Conservation (phyloP, 2,888 invertebrate genomes). For the Fabriciana adippe region DNA sequence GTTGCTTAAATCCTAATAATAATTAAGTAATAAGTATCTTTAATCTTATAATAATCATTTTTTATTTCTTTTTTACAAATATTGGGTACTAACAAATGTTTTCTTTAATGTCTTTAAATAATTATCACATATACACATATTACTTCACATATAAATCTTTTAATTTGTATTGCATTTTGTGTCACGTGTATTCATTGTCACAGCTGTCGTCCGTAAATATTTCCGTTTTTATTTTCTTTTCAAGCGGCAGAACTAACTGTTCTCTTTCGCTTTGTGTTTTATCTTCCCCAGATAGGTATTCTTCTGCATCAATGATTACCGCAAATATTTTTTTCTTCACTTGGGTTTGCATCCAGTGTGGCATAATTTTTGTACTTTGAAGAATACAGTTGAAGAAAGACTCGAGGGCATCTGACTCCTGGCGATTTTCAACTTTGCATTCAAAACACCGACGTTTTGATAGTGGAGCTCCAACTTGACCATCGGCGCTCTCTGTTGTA, state of each 20-base stretch:
- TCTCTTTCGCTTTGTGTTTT: constrained; percentile 36
- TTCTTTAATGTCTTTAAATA: too few relatives aligned
- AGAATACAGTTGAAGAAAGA: constrained; percentile 70
- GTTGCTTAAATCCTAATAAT: too few relatives aligned
- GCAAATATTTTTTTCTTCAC: constrained; percentile 76
- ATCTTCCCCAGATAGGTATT: constrained; percentile 55
- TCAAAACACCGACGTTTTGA: constrained; percentile 53
- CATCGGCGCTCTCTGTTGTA: constrained; percentile 52
- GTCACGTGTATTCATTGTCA: constrained; percentile 41
- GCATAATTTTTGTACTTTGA: constrained; percentile 71
- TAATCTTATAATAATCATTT: too few relatives aligned
- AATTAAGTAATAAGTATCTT: too few relatives aligned
- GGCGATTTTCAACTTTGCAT: constrained; percentile 37
- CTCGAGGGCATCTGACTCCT: constrained; percentile 61
- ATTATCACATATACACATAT: too few relatives aligned
- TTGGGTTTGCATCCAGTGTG: constrained; percentile 74
- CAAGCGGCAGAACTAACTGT: constrained; percentile 43
- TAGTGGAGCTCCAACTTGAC: constrained; percentile 28
- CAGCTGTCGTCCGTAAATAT: constrained; percentile 54
- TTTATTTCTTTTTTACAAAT: too few relatives aligned
- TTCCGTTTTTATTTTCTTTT: constrained; percentile 66
- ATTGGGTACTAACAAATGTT: too few relatives aligned
- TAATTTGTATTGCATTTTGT: neutral
- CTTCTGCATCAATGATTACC: constrained; percentile 72
- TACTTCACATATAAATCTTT: too few relatives aligned